Percentiles rank a stretch among this genome's conserved stretches.
Evolutionary conservation across 2,888 invertebrate species (phyloP).

Genomic region (Seladonia tumulorum): DNA sequence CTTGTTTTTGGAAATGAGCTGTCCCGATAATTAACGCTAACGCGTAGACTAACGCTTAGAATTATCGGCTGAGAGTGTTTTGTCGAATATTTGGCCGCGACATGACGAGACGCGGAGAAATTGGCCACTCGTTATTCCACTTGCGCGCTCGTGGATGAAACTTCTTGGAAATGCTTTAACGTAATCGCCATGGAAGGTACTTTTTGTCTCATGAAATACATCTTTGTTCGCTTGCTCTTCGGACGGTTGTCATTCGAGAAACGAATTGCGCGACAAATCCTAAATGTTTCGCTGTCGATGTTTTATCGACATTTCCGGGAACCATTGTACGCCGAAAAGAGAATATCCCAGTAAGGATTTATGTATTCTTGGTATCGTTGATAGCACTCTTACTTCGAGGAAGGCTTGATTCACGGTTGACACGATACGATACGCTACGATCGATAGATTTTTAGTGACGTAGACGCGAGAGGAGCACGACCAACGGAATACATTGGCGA

Average conservation of each 20-base stretch:
- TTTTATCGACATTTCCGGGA: background rate
- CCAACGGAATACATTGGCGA: background rate
- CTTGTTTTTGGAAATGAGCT: background rate
- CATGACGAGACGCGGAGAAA: conserved; percentile 5
- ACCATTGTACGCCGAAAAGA: background rate
- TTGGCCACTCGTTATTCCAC: conserved; percentile 28
- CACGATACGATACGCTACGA: background rate
- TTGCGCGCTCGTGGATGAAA: conserved; percentile 45
- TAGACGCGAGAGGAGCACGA: background rate
- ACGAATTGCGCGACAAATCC: background rate
- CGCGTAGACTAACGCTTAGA: too few relatives aligned
- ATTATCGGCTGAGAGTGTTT: background rate
- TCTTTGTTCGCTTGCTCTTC: background rate
- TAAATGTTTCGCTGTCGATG: background rate
- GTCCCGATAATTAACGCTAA: too few relatives aligned
- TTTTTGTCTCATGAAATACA: background rate
- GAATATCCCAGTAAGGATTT: background rate
- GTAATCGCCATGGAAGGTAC: background rate
- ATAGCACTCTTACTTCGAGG: background rate
- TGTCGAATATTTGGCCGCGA: conserved; percentile 27
- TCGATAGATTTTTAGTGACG: background rate
- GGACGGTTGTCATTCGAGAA: background rate
- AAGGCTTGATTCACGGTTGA: background rate
- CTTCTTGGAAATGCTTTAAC: conserved; percentile 37
- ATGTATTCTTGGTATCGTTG: background rate